Percentiles rank a stretch among this genome's conserved stretches.
phyloP scores from a whole-genome alignment of 2,113 vertebrate genomes.

The Bothrops jararaca region DNA sequence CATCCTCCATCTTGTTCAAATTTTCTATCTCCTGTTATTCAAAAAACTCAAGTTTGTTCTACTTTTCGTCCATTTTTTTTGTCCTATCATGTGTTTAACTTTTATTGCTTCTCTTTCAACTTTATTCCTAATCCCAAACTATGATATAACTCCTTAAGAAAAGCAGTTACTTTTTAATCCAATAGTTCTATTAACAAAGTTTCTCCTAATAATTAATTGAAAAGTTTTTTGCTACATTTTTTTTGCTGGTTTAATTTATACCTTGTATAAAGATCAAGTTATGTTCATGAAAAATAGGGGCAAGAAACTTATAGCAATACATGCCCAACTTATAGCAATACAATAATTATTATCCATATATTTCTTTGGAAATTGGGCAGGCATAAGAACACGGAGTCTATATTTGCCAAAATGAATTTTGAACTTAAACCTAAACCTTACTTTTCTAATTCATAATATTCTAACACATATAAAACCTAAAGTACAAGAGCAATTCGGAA shows the following conservation, averaged over 20 bases:
- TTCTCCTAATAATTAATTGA: background rate
- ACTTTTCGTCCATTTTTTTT: slow-evolving; percentile 26
- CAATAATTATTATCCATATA: background rate
- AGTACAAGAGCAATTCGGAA: background rate
- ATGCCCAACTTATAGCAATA: background rate
- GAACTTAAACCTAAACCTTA: background rate
- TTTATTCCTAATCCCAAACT: slow-evolving; percentile 33
- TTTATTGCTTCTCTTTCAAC: slow-evolving; percentile 34
- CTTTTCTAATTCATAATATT: background rate
- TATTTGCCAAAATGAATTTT: background rate
- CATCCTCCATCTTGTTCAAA: background rate
- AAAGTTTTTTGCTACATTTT: background rate
- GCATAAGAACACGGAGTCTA: background rate
- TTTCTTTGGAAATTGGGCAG: background rate
- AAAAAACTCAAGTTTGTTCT: slow-evolving; percentile 3
- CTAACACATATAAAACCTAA: background rate
- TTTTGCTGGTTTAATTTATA: background rate
- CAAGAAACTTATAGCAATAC: background rate
- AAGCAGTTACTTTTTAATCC: background rate
- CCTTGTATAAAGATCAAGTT: slow-evolving; percentile 3
- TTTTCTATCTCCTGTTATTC: accelerated
- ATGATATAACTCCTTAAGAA: slow-evolving; percentile 28
- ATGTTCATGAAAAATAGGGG: background rate
- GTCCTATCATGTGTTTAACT: background rate
- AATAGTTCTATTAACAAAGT: background rate